phyloP scores from a whole-genome alignment of 1,140 invertebrate genomes.

The Aphelinus atriplicis region DNA sequence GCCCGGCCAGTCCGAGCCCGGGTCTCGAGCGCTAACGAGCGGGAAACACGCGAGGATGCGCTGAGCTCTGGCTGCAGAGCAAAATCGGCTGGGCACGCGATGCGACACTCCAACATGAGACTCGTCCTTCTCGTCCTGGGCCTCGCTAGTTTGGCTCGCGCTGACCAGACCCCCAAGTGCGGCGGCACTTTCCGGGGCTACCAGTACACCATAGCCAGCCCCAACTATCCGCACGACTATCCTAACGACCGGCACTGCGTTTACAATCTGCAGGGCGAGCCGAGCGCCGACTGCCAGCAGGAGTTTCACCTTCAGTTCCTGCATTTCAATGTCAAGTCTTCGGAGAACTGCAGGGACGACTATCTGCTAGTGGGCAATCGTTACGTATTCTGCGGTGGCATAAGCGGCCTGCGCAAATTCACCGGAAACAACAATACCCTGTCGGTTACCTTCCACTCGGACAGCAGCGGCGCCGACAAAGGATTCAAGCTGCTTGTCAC shows the following conservation, averaged over 20 bases:
- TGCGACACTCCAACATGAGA: background rate
- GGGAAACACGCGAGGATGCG: conserved; percentile 7
- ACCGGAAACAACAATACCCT: conserved; percentile 62
- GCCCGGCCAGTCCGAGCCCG: conserved; percentile 47
- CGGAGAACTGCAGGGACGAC: conserved; percentile 65
- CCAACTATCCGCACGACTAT: conserved; percentile 68
- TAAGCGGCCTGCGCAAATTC: conserved; percentile 63
- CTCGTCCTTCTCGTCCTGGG: background rate
- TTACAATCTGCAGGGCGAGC: conserved; percentile 65
- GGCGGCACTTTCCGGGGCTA: conserved; percentile 54
- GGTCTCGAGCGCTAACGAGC: background rate
- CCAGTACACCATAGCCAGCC: conserved; percentile 55
- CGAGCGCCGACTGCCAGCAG: conserved; percentile 60
- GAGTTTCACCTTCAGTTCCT: conserved; percentile 69
- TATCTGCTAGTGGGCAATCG: conserved; percentile 61
- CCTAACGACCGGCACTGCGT: conserved; percentile 62
- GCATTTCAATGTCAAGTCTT: conserved; percentile 65
- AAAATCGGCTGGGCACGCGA: background rate
- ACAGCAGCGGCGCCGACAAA: conserved; percentile 8
- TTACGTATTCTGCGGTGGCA: conserved; percentile 65
- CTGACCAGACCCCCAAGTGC: conserved; percentile 32
- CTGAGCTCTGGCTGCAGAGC: background rate
- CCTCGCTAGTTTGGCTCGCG: background rate
- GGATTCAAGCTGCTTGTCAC: conserved; percentile 68
- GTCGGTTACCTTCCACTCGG: conserved; percentile 56